These are phyloP conservation scores for Polymixis lichenea DNA, from an alignment of 2,888 invertebrate genomes.

Conservation along the genomic window DNA sequence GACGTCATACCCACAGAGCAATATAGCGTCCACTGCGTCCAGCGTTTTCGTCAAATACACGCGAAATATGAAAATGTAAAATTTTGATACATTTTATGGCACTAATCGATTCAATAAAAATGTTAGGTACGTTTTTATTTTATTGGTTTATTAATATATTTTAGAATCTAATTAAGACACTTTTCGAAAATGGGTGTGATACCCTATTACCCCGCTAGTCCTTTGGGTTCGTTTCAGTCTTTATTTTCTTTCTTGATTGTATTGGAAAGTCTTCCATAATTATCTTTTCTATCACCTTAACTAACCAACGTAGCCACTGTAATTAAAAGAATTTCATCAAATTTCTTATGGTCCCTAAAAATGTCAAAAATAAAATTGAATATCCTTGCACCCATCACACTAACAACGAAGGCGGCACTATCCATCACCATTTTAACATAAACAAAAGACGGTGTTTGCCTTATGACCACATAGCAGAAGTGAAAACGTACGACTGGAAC, in stretches of 20 bases:
- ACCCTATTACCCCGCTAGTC: neutral
- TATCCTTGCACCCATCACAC: neutral
- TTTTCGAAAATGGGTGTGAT: no score
- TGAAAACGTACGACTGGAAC: neutral
- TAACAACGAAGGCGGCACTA: constrained; percentile 3
- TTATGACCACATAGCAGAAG: neutral
- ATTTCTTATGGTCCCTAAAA: neutral
- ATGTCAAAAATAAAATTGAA: neutral
- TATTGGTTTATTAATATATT: no score
- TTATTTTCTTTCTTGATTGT: neutral
- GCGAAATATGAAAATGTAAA: no score
- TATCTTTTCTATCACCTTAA: neutral
- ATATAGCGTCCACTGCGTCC: no score
- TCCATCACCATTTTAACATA: neutral
- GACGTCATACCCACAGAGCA: no score
- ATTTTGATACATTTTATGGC: no score
- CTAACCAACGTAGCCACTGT: neutral
- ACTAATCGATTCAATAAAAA: no score
- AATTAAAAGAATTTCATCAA: neutral
- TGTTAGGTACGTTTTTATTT: no score
- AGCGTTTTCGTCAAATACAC: no score
- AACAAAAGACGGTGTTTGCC: neutral
- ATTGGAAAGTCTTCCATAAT: neutral
- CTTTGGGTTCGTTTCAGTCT: neutral
- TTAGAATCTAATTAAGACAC: no score